phyloP scores from a whole-genome alignment of 1,140 invertebrate species.

The Heliothis subflexa region DNA sequence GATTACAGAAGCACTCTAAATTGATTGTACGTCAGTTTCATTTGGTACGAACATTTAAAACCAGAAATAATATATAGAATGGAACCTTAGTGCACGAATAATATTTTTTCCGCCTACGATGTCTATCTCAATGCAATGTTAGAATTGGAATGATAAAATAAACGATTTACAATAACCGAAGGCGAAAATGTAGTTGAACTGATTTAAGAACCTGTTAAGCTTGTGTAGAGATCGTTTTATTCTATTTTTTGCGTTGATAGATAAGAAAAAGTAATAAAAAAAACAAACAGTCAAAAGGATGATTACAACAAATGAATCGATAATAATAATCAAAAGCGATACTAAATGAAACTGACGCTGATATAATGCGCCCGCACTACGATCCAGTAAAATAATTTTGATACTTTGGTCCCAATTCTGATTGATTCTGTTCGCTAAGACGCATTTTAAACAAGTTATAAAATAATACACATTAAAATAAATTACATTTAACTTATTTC shows the following conservation, averaged over 20 bases:
- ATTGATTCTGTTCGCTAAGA: constrained; percentile 21
- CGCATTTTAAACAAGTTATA: constrained; percentile 1
- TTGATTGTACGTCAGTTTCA: constrained; percentile 1
- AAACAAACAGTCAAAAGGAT: too few species aligned
- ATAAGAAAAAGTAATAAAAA: too few species aligned
- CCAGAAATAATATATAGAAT: too few species aligned
- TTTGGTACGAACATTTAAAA: not conserved
- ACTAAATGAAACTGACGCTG: not conserved
- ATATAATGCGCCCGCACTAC: constrained; percentile 13
- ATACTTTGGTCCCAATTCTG: constrained; percentile 41
- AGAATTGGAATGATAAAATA: too few species aligned
- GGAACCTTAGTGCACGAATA: too few species aligned
- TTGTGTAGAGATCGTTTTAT: not conserved
- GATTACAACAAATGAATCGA: too few species aligned
- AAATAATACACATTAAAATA: constrained; percentile 29
- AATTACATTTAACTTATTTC: constrained; percentile 15
- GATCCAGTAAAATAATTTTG: constrained; percentile 29
- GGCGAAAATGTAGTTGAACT: too few species aligned
- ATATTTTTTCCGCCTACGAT: too few species aligned
- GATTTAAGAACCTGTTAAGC: too few species aligned
- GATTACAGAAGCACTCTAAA: constrained; percentile 51
- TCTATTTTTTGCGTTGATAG: too few species aligned
- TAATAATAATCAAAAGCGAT: not conserved
- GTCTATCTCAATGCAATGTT: too few species aligned
- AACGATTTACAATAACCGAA: too few species aligned